Percentiles rank a stretch among this genome's conserved stretches.
phyloP scores from a whole-genome alignment of 2,113 vertebrate species.

The Raja brachyura region DNA sequence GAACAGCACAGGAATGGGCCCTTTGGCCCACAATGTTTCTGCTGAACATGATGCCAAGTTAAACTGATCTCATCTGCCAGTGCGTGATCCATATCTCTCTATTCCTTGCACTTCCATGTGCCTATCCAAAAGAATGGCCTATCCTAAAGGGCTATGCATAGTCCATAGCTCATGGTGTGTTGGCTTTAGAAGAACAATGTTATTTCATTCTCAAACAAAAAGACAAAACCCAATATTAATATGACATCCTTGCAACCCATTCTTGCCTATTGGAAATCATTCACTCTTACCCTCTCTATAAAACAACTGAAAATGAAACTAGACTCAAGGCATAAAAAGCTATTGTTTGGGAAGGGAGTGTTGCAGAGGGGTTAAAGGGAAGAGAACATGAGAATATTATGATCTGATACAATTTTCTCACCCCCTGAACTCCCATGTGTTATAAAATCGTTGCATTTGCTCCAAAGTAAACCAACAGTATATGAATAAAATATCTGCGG shows the following conservation, averaged over 20 bases:
- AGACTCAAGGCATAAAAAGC: not conserved
- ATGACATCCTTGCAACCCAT: not conserved
- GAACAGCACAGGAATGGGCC: no score
- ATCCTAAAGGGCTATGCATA: not conserved
- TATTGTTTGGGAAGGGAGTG: not conserved
- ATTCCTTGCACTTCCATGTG: no score
- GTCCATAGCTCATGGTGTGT: not conserved
- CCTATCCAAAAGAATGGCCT: no score
- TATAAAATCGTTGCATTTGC: not conserved
- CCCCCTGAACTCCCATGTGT: not conserved
- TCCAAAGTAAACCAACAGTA: not conserved
- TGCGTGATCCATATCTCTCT: no score
- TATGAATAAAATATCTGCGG: not conserved
- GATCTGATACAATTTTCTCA: slow-evolving; percentile 1
- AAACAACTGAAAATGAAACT: slow-evolving; percentile 33
- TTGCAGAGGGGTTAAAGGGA: no score
- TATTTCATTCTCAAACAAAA: not conserved
- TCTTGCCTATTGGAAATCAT: not conserved
- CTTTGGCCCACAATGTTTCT: no score
- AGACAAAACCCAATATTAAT: not conserved
- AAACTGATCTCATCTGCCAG: no score
- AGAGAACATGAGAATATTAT: not conserved
- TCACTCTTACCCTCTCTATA: not conserved
- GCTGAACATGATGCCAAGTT: no score
- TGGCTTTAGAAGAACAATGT: not conserved